Conservation (phyloP, 1,140 invertebrate species). For the Andrena cerasifolii region DNA sequence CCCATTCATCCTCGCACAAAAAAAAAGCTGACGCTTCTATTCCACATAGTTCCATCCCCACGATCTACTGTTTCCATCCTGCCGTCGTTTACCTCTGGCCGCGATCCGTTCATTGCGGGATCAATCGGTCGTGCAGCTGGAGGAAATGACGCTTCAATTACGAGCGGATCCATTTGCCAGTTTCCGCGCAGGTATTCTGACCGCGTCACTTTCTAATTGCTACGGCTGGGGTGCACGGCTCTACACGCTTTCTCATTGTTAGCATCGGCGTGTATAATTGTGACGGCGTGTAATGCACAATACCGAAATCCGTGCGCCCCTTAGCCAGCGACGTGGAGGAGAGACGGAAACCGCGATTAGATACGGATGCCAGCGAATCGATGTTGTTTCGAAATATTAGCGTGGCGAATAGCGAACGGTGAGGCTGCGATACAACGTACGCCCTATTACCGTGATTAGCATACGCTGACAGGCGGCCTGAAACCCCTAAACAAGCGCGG, state of each 20-base stretch:
- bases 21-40: too few relatives aligned
- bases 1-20: too few relatives aligned
- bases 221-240: background rate
- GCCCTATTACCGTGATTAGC: slow-evolving; percentile 77
- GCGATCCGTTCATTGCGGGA: background rate
- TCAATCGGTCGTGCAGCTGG: background rate
- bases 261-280: slow-evolving; percentile 57
- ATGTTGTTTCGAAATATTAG: slow-evolving; percentile 77
- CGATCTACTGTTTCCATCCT: too few relatives aligned
- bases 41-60: too few relatives aligned
- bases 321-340: slow-evolving; percentile 29
- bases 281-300: slow-evolving; percentile 68
- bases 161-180: background rate
- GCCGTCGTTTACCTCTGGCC: too few relatives aligned
- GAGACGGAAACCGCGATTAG: slow-evolving; percentile 40
- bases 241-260: slow-evolving; percentile 40
- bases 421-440: slow-evolving; percentile 67
- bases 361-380: slow-evolving; percentile 61
- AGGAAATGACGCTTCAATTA: background rate
- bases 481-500: slow-evolving; percentile 41
- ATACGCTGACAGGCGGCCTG: slow-evolving; percentile 73
- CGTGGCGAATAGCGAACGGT: slow-evolving; percentile 50
- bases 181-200: background rate
- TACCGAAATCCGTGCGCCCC: slow-evolving; percentile 32
- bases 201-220: slow-evolving; percentile 23